Conservation (phyloP, 2,797 vertebrate genomes). For the Sebastes melanostomus region DNA sequence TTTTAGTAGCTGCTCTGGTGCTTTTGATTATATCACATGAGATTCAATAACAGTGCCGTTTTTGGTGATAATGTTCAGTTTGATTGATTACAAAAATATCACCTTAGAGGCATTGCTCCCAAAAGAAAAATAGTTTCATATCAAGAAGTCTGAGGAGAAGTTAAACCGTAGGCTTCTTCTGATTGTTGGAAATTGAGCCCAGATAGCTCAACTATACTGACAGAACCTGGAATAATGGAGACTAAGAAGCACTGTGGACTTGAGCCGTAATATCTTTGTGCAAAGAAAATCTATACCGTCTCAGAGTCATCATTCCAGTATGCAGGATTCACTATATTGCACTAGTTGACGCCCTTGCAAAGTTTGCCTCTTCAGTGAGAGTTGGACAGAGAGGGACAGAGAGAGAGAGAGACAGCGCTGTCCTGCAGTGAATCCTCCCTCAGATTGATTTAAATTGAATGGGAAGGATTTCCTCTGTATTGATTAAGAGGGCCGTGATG, state of each 20-base stretch:
- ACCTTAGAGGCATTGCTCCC: no score
- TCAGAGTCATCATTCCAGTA: slow-evolving; percentile 1
- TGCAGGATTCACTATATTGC: background rate
- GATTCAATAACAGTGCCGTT: background rate
- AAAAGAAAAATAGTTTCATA: background rate
- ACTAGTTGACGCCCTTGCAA: slow-evolving; percentile 26
- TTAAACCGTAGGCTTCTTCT: background rate
- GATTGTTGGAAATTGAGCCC: background rate
- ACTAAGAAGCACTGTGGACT: background rate
- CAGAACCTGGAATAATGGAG: background rate
- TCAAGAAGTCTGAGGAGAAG: background rate
- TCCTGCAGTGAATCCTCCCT: slow-evolving; percentile 32
- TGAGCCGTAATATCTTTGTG: background rate
- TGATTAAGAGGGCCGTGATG: slow-evolving; percentile 59
- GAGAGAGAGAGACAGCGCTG: background rate
- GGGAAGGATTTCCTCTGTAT: slow-evolving; percentile 68
- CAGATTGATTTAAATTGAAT: slow-evolving; percentile 57
- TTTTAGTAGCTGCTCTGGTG: background rate
- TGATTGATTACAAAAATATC: background rate
- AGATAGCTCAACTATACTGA: background rate
- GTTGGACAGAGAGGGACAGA: background rate
- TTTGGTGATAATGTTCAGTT: background rate
- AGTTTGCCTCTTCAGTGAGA: slow-evolving; percentile 16
- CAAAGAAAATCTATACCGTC: background rate
- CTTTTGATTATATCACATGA: background rate